Base-by-base conservation (phyloP, 2,888 invertebrate genomes). In the Zaprionus bogoriensis region DNA sequence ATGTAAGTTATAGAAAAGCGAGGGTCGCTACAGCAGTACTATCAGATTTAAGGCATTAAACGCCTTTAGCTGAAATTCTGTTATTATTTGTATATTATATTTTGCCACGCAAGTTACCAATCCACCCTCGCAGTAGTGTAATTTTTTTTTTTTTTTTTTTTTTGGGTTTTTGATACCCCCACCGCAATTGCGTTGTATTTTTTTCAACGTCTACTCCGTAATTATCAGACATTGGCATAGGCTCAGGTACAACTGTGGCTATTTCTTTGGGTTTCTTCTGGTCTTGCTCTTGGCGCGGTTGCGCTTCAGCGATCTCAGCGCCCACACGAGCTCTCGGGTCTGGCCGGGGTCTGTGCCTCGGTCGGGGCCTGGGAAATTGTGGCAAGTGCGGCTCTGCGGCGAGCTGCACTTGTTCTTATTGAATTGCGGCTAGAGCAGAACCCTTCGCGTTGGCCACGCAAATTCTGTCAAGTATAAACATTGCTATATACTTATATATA, bases 371-470 rank as follows among this genome's bases (percentile, higher is more conserved):
- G 6, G 32, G 25, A n/a, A 10, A 19, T 39, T 32, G 23, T 39
- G 38, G 19, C 4, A 38, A 38, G 10, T n/a, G 5, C n/a, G 39
- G 44, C 28, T 46, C n/a, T 54, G 27, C 58, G 47, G 61, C 41
- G 59, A 60, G 60, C 54, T 74, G 77, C 77, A 73, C 75, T 74
- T 74, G 78, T 72, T 81, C 66, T 63, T 81, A 67, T 74, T 62
- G 75, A 72, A 72, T 62, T 44, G 60, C 52, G 0, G 42, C n/a
- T n/a, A n/a, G n/a, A n/a, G n/a, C n/a, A 14, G 58, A 64, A 55
- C 76, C 74, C 74, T 72, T 66, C 54, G 22, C 44, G 61, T 53
- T 65, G 55, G 77, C 54, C 81, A 79, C 76, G 78, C 78, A 81
- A 81, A 79, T 79, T 79, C 55, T 50, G 61, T 5, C 6, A 32